phyloP scores from a whole-genome alignment of 2,113 vertebrate genomes.

The Passer montanus region DNA sequence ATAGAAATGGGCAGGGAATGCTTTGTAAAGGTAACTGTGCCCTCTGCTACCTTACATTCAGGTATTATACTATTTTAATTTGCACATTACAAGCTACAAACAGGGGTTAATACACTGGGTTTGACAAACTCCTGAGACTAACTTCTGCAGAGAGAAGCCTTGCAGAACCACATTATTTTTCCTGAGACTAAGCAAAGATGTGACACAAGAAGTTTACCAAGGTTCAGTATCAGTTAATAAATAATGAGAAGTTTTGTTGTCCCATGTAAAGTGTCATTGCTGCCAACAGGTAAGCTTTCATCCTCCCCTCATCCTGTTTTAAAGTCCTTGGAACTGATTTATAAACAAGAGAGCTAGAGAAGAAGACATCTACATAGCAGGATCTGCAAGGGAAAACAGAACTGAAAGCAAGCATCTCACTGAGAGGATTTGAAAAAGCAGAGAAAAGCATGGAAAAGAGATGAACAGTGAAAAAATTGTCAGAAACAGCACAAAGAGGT shows the following conservation, averaged over 20 bases:
- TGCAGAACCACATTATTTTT: not conserved
- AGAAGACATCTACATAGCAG: not conserved
- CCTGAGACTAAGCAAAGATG: not conserved
- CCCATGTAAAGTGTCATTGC: not conserved
- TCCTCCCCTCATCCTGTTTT: not conserved
- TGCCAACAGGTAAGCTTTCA: not conserved
- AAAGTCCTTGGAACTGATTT: not conserved
- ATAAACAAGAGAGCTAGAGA: not conserved
- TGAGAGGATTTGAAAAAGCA: not conserved
- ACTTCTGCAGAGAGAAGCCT: not conserved
- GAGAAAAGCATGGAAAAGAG: not conserved
- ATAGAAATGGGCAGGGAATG: not conserved
- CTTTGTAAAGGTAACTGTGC: not conserved
- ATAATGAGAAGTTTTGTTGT: not conserved
- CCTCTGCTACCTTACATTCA: accelerated
- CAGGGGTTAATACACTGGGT: not conserved
- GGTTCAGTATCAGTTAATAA: not conserved
- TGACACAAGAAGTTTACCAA: not conserved
- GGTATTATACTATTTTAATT: not conserved
- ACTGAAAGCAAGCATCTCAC: not conserved
- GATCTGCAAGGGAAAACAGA: not conserved
- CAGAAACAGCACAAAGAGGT: not conserved
- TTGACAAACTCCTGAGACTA: not conserved
- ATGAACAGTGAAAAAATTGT: not conserved
- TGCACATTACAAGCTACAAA: not conserved